Evolutionary conservation across 2,113 vertebrate species (phyloP).

Genomic region (Oceanites oceanicus): DNA sequence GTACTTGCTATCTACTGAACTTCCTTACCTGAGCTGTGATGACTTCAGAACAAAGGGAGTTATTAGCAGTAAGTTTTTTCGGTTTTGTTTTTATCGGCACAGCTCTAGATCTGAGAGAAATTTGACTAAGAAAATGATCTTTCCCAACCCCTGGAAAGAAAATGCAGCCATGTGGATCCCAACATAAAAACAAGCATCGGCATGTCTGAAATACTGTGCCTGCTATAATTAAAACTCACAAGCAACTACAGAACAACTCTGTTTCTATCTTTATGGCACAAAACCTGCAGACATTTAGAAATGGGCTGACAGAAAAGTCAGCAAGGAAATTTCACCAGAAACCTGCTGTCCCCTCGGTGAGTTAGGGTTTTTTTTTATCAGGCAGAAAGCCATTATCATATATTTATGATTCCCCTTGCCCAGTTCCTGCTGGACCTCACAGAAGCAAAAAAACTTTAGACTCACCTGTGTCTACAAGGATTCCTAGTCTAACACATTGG

Average conservation of each 20-base stretch:
- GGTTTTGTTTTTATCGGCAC: background rate
- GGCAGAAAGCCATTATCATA: background rate
- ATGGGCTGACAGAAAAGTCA: constrained; percentile 11
- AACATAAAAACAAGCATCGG: constrained; percentile 24
- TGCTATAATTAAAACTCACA: constrained; percentile 19
- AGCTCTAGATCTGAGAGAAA: constrained; percentile 38
- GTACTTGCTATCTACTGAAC: background rate
- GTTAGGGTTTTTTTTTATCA: constrained; percentile 4
- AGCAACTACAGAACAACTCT: constrained; percentile 20
- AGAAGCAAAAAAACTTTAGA: constrained; percentile 4
- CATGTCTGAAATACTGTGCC: constrained; percentile 21
- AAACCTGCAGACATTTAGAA: constrained; percentile 15
- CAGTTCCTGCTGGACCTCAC: constrained; percentile 9
- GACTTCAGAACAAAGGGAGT: background rate
- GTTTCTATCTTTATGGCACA: background rate
- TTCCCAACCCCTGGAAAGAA: constrained; percentile 22
- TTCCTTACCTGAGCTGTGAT: background rate
- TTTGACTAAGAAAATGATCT: constrained; percentile 42
- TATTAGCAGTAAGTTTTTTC: background rate
- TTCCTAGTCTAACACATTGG: background rate
- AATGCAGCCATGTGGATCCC: constrained; percentile 16
- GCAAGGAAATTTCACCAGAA: constrained; percentile 41
- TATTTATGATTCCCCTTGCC: constrained; percentile 51
- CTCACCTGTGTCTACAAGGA: background rate
- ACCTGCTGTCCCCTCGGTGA: constrained; percentile 33